Conservation (phyloP, 2,888 invertebrate species). For the Tachina grossa region DNA sequence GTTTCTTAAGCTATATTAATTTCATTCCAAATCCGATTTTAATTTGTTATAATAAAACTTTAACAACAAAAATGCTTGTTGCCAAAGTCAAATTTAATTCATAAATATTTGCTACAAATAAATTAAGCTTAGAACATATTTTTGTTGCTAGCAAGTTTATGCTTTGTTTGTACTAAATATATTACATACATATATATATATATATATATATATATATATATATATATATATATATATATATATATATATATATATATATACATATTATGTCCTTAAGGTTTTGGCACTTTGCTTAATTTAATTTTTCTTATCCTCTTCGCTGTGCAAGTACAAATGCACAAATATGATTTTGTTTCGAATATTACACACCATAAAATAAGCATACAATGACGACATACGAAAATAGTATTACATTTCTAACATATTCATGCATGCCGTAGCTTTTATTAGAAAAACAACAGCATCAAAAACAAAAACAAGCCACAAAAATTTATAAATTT, state of each 20-base stretch:
- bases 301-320: conserved; percentile 5
- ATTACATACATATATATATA: no score
- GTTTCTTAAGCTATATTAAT: no score
- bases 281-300: conserved; percentile 33
- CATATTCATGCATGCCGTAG: conserved; percentile 41
- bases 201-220: no score
- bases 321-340: not conserved
- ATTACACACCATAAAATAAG: conserved; percentile 46
- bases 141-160: not conserved
- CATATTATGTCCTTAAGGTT: conserved; percentile 18
- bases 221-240: no score
- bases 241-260: no score
- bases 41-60: no score
- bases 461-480: not conserved
- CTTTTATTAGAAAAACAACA: conserved; percentile 30
- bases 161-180: not conserved
- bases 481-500: conserved; percentile 52
- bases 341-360: conserved; percentile 42
- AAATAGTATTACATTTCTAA: conserved; percentile 42
- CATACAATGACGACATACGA: conserved; percentile 47
- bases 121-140: not conserved
- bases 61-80: no score
- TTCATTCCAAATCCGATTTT: no score
- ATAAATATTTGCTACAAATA: not conserved
- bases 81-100: not conserved